Evolutionary conservation across 35 echinoderm and acorn worm genomes (phyloP).

Genomic region (Amphiura filiformis): DNA sequence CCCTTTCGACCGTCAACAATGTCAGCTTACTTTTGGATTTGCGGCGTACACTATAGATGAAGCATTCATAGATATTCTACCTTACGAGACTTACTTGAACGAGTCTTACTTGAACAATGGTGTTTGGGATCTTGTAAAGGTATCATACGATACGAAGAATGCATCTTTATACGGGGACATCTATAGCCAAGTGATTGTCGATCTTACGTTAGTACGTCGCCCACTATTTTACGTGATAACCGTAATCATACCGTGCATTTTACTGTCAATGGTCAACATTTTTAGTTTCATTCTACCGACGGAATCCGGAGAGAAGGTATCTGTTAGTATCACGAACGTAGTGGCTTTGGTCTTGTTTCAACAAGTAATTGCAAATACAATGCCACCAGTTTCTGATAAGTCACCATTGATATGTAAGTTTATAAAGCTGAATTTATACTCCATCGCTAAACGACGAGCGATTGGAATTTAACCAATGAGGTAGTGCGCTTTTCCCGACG

Average conservation of each 20-base stretch:
- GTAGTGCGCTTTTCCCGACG: no score
- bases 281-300: constrained; percentile 83
- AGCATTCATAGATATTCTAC: not conserved
- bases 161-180: no score
- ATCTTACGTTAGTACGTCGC: constrained; percentile 8
- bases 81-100: not conserved
- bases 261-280: constrained; percentile 80
- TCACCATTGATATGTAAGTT: no score
- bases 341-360: constrained; percentile 80
- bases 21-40: not conserved
- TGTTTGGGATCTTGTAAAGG: not conserved
- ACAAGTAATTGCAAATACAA: constrained; percentile 75
- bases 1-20: not conserved
- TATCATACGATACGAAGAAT: no score
- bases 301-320: constrained; percentile 88
- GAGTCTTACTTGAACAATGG: not conserved
- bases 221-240: constrained; percentile 86
- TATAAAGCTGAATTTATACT: no score
- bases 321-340: constrained; percentile 76
- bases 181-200: no score
- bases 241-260: constrained; percentile 72
- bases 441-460: no score
- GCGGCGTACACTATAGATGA: not conserved
- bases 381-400: constrained; percentile 61
- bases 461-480: no score